phyloP scores from a whole-genome alignment of 2,113 vertebrate species.

The Nanorana parkeri region DNA sequence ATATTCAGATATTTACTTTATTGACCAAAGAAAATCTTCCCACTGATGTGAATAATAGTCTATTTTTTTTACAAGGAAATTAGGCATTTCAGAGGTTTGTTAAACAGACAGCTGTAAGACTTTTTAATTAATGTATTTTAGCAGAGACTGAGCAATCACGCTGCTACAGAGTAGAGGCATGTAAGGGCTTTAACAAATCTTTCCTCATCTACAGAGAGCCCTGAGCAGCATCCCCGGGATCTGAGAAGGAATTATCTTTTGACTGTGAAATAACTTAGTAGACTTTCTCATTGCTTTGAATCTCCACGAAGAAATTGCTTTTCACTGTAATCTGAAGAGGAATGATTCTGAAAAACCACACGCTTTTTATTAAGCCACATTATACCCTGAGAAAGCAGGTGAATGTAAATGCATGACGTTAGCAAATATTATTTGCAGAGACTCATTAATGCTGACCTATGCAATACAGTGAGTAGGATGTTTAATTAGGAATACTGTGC shows the following conservation, averaged over 20 bases:
- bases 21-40: too few relatives aligned
- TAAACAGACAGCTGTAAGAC: slow-evolving; percentile 1
- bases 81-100: slow-evolving; percentile 3
- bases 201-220: slow-evolving; percentile 40
- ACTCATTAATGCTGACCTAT: too few relatives aligned
- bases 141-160: slow-evolving; percentile 32
- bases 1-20: too few relatives aligned
- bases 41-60: too few relatives aligned
- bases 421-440: slow-evolving; percentile 14
- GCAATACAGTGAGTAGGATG: too few relatives aligned
- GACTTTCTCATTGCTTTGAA: slow-evolving; percentile 48
- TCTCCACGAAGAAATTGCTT: slow-evolving; percentile 53
- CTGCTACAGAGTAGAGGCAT: slow-evolving; percentile 6
- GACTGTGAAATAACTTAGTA: slow-evolving; percentile 50
- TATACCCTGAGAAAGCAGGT: neutral
- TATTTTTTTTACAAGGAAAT: neutral
- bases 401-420: slow-evolving; percentile 26
- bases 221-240: slow-evolving; percentile 42
- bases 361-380: neutral
- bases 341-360: slow-evolving; percentile 32
- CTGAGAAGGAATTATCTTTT: slow-evolving; percentile 49
- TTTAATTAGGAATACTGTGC: too few relatives aligned
- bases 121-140: slow-evolving; percentile 38
- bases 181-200: slow-evolving; percentile 46
- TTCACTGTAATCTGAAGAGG: slow-evolving; percentile 32